Evolutionary conservation across 2,113 vertebrate species (phyloP).

Genomic region (Centropristis striata): DNA sequence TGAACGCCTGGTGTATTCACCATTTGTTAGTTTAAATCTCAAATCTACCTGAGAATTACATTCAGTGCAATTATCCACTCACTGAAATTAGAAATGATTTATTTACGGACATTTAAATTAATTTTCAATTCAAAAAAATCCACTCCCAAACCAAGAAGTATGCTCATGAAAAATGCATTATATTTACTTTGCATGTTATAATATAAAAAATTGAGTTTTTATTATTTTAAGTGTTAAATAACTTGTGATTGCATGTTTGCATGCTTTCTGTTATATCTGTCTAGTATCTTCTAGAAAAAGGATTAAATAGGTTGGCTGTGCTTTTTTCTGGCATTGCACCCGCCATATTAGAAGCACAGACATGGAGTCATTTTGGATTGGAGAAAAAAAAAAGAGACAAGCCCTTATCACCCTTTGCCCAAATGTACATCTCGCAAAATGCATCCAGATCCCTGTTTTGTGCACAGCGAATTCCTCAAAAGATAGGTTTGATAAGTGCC

Average conservation of each 20-base stretch:
- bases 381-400: constrained; percentile 63
- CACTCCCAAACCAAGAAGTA: not conserved
- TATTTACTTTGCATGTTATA: constrained; percentile 2
- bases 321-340: constrained; percentile 78
- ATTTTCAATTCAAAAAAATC: constrained; percentile 15
- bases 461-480: constrained; percentile 44
- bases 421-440: constrained; percentile 54
- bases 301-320: constrained; percentile 69
- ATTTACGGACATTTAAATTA: not conserved
- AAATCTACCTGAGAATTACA: constrained; percentile 19
- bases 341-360: constrained; percentile 87
- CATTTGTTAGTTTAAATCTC: constrained; percentile 43
- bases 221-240: constrained; percentile 6
- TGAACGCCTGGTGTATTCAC: constrained; percentile 16
- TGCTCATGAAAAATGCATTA: constrained; percentile 20
- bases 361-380: constrained; percentile 83
- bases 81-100: constrained; percentile 19
- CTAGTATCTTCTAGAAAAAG: constrained; percentile 47
- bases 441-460: constrained; percentile 31
- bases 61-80: constrained; percentile 14
- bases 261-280: constrained; percentile 11
- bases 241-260: constrained; percentile 28
- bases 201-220: not conserved
- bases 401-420: constrained; percentile 73
- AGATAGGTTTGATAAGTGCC: constrained; percentile 40